Evolutionary conservation across 2,888 invertebrate species (phyloP), one percentile per base, ranked within the genome.

Genomic region (Chrysolina haemoptera): DNA sequence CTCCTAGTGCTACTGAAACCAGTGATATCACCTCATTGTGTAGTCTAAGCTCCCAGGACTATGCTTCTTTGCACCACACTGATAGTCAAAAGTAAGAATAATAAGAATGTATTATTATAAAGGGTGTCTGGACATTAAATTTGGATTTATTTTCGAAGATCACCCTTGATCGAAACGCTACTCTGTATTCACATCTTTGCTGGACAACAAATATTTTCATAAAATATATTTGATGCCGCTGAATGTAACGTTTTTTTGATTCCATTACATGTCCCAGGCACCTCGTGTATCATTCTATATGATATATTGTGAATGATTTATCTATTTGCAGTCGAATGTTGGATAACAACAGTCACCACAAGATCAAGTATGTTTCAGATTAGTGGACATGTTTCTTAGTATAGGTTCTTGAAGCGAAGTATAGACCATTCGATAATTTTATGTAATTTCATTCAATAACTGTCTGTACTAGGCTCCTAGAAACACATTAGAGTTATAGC

Each of bases 21-120:
- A 93, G 93, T 77, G 94, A 94, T 82, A 90, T 94, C 68, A 94
- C 94, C 9, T 93, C 93, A 0, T 90, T 94, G 46, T 93, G 93
- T 86, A 94, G 93, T 79, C 89, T 93, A 5, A 93, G 93, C 75
- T 90, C 90, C 0, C 90, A 90, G 77, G 90, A 90, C 68, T 89
- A 89, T 50, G 88, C 89, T 12, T 90, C 90, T 35, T 86, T 90
- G 78, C 90, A 90, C 77, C 90, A 89, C 80, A 88, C 89, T 3
- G 91, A 90, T 78, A 91, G 90, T 73, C 87, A 88, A 79, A 87
- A 86, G 87, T 86, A 81, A 81, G 82, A 78, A 64, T 14, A 16
- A 59, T 16, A 62, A 18, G 18, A 16, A 59, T n/a, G 14, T 43
- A 35, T 62, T 16, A 20, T 40, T 11, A 40, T 14, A n/a, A 11